Base-by-base conservation (phyloP, 1,140 invertebrate genomes). In the Pseudachorutes palmiensis region DNA sequence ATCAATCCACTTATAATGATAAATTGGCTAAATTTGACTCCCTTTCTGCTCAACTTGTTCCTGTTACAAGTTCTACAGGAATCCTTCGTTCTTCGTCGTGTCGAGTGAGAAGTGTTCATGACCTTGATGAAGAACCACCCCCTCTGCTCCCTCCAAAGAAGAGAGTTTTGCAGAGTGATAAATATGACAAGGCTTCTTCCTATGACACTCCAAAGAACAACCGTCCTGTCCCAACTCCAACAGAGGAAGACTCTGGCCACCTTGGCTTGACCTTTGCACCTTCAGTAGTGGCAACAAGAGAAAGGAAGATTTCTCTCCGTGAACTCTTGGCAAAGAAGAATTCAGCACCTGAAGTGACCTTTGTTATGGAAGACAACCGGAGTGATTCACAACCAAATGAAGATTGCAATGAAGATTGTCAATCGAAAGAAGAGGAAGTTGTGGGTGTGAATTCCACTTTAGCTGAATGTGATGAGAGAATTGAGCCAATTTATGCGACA, bases 121-220 rank as follows among this genome's bases (percentile, higher is more conserved):
- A 66, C 5, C 26, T 58, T 14, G 9, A 32, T 30, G 64, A 68
- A 14, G 69, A 70, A 12, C n/a, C n/a, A n/a, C 36, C 36, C 9
- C 72, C 72, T 1, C 31, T 63, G 1, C 49, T 73, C 9, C 72
- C 72, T 19, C 72, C 72, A 36, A 73, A 73, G 62, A 70, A 65
- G 45, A 64, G 65, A 58, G 57, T 36, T 16, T 19, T 29, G 0
- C 3, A 30, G 12, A 16, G 2, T 28, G 33, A 26, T 32, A 65
- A 26, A 36, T 1, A 36, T 16, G n/a, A 55, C 26, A 2, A 51
- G 24, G 0, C 26, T 14, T 22, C 59, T 2, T 28, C 70, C 22
- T 73, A 73, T 31, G 72, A 73, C 28, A 36, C 62, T 12, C 72
- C 72, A 1, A 28, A 24, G 45, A 73, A 73, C 67, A 73, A 73